These are phyloP conservation scores for Chunga burmeisteri DNA, from an alignment of 2,113 vertebrate genomes.

Conservation along the genomic window DNA sequence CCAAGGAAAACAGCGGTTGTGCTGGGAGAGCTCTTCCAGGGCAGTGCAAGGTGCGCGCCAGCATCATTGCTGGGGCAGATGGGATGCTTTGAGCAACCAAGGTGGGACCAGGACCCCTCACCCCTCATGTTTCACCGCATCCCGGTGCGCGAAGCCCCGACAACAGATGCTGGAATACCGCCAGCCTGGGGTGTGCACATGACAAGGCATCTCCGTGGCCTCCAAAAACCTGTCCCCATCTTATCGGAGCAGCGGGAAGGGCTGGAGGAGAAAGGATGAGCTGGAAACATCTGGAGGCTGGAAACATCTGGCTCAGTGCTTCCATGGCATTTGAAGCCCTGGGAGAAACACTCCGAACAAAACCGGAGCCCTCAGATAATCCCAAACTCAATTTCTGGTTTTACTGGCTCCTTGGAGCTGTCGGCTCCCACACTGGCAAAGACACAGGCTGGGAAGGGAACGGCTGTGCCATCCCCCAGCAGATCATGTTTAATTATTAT, in stretches of 20 bases:
- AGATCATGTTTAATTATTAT: not conserved
- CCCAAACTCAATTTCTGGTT: not conserved
- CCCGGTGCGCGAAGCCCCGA: accelerated
- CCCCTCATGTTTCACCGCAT: not conserved
- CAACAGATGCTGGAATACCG: not conserved
- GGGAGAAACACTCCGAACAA: not conserved
- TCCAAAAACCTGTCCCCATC: not conserved
- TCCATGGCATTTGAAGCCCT: not conserved
- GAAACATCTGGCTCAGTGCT: not conserved
- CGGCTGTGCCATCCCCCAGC: not conserved
- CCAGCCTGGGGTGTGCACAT: not conserved
- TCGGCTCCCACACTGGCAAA: accelerated
- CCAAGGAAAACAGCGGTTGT: not conserved
- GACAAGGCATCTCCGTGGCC: not conserved
- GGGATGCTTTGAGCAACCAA: not conserved
- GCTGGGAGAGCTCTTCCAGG: not conserved
- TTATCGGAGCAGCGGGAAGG: accelerated
- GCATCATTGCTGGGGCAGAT: not conserved
- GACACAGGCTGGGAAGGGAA: not conserved
- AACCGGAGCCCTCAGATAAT: accelerated
- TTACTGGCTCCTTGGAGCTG: accelerated
- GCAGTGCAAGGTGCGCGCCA: not conserved
- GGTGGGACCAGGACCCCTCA: not conserved
- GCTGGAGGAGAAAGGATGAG: not conserved
- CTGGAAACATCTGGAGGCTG: not conserved